Percentiles rank a stretch among this genome's conserved stretches.
Evolutionary conservation across 2,888 invertebrate genomes (phyloP).

Genomic region (Ophion ventricosus): DNA sequence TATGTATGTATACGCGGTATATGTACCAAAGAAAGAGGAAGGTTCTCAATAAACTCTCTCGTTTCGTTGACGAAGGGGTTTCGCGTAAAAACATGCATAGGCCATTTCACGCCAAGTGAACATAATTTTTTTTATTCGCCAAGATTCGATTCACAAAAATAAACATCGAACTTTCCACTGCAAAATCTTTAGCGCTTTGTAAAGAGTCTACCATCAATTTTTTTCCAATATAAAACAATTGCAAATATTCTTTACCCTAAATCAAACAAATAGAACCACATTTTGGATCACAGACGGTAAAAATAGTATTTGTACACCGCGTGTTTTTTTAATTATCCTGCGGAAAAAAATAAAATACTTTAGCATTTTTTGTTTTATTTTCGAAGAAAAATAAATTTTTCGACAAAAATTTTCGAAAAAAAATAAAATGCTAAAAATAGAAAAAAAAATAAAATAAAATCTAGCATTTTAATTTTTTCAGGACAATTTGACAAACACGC

Average conservation of each 20-base stretch:
- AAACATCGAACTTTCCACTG: background rate
- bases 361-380: too few species aligned
- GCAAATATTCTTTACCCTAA: background rate
- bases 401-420: too few species aligned
- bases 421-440: too few species aligned
- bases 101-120: background rate
- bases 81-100: slow-evolving; percentile 15
- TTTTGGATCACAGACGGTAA: too few species aligned
- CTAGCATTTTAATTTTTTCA: too few species aligned
- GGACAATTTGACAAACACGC: too few species aligned
- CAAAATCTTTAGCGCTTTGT: background rate
- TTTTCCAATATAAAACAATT: background rate
- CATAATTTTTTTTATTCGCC: background rate
- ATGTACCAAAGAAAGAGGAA: slow-evolving; percentile 43
- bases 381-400: too few species aligned
- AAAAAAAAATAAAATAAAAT: too few species aligned
- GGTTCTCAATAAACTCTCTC: slow-evolving; percentile 48
- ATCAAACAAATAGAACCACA: too few species aligned
- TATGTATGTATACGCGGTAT: slow-evolving; percentile 33
- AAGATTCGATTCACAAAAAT: background rate
- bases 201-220: background rate
- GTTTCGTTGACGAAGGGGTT: slow-evolving; percentile 57
- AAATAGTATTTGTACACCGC: too few species aligned
- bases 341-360: too few species aligned
- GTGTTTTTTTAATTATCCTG: too few species aligned